Conservation (phyloP, 2,113 vertebrate species). For the Narcine bancroftii region DNA sequence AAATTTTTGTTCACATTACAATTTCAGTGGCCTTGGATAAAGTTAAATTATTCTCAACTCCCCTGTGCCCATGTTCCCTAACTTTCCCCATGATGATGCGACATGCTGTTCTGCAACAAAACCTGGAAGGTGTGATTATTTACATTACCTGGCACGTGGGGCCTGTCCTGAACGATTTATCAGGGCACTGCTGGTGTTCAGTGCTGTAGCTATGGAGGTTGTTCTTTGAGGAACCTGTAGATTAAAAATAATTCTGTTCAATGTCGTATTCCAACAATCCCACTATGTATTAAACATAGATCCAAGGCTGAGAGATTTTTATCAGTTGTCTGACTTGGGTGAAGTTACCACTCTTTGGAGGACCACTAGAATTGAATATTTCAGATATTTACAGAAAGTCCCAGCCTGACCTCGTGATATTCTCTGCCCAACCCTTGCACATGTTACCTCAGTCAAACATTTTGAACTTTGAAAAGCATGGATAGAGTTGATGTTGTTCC, state of each 20-base stretch:
- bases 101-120: neutral
- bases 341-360: neutral
- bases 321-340: neutral
- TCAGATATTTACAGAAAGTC: neutral
- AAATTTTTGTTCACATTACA: neutral
- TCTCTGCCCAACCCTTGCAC: neutral
- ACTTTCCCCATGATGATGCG: neutral
- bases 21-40: neutral
- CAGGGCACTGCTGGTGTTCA: slow-evolving; percentile 74
- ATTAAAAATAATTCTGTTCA: neutral
- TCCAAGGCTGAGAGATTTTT: neutral
- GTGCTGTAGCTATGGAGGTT: slow-evolving; percentile 78
- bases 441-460: no score
- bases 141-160: slow-evolving; percentile 69
- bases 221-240: slow-evolving; percentile 79
- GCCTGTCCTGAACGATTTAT: slow-evolving; percentile 66
- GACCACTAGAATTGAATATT: neutral
- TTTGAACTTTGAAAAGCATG: no score
- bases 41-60: neutral
- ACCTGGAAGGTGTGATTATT: neutral
- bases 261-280: neutral
- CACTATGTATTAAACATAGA: neutral
- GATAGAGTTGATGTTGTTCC: no score
- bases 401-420: neutral
- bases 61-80: neutral